Percentiles rank a stretch among this genome's conserved stretches.
Conservation (phyloP, 2,113 vertebrate species). For the Corythornis cristatus region DNA sequence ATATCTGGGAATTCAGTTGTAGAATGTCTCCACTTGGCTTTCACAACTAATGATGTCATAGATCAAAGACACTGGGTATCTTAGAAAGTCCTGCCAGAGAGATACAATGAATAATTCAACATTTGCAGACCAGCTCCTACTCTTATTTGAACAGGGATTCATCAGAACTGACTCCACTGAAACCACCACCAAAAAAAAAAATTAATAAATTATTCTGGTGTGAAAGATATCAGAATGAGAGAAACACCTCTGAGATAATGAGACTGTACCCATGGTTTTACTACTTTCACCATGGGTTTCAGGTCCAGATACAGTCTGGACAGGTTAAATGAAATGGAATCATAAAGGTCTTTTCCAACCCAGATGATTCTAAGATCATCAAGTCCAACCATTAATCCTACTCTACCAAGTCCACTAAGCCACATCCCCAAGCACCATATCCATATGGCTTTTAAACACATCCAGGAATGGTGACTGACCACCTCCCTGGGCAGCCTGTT, state of each 20-base stretch:
- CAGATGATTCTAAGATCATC: no score
- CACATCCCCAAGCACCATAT: no score
- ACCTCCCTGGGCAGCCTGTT: no score
- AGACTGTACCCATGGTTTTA: background rate
- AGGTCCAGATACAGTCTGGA: background rate
- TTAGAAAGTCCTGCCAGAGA: background rate
- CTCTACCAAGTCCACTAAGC: no score
- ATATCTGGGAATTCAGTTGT: slow-evolving; percentile 43
- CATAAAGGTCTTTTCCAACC: no score
- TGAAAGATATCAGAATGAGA: background rate
- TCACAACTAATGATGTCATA: slow-evolving; percentile 39
- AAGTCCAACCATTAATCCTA: no score
- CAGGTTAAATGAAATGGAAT: background rate
- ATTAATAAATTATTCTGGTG: background rate
- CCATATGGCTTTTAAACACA: no score
- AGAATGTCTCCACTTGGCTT: slow-evolving; percentile 52
- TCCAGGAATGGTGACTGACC: no score
- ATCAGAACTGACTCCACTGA: background rate
- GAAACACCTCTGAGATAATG: background rate
- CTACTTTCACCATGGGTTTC: background rate
- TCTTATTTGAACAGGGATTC: background rate
- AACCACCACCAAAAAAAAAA: background rate
- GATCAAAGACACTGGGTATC: slow-evolving; percentile 14
- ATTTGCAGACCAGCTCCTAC: background rate
- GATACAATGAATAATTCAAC: background rate